A percentile compares a stretch with the other conserved stretches of the same genome.
Evolutionary conservation across 2,888 invertebrate species (phyloP).

Genomic region (Masnerella sp.): DNA sequence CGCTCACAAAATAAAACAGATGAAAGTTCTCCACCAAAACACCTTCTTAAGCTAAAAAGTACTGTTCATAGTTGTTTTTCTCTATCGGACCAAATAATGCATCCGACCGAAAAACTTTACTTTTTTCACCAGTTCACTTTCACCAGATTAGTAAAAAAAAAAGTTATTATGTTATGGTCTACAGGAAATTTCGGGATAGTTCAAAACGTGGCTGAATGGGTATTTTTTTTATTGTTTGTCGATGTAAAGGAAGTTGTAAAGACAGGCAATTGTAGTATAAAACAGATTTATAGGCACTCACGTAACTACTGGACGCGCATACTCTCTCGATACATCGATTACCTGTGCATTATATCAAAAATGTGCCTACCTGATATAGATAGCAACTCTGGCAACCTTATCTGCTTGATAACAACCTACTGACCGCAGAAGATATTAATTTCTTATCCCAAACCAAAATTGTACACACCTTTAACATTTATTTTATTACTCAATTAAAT

Average conservation of each 20-base stretch:
- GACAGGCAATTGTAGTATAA: conserved; percentile 30
- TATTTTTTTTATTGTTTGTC: not conserved
- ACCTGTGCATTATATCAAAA: conserved; percentile 77
- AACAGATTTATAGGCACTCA: conserved; percentile 62
- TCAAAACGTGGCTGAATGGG: not conserved
- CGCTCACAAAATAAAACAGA: conserved; percentile 19
- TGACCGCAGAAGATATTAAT: conserved; percentile 56
- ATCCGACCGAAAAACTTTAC: too few species aligned
- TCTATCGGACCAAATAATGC: too few species aligned
- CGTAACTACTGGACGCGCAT: conserved; percentile 67
- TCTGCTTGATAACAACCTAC: conserved; percentile 65
- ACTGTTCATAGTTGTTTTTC: not conserved
- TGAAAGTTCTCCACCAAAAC: conserved; percentile 4
- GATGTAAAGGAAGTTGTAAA: conserved; percentile 5
- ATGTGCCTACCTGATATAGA: conserved; percentile 77
- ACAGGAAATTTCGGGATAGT: too few species aligned
- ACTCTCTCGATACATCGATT: conserved; percentile 73
- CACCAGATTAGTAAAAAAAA: too few species aligned
- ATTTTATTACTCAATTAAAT: conserved; percentile 10
- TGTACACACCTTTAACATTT: conserved; percentile 4
- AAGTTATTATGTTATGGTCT: too few species aligned
- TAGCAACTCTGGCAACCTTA: conserved; percentile 76
- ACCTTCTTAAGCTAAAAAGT: conserved; percentile 19
- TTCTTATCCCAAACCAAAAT: conserved; percentile 49
- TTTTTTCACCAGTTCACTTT: too few species aligned